These are phyloP conservation scores for Achatina immaculata DNA, from an alignment of 1,140 invertebrate species.

Conservation along the genomic window DNA sequence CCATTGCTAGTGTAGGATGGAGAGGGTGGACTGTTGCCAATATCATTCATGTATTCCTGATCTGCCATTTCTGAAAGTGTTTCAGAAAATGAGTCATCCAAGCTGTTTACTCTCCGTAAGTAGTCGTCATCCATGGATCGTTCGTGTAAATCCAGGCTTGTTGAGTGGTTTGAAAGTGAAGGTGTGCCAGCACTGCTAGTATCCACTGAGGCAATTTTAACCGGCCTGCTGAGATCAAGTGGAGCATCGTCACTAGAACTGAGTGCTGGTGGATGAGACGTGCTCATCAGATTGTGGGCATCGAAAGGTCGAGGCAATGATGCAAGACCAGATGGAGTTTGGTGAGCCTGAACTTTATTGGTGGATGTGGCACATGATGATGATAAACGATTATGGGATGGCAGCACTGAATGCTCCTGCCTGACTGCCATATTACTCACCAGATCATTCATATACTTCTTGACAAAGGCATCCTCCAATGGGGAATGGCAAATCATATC, in stretches of 20 bases:
- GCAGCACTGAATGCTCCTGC: constrained; percentile 20
- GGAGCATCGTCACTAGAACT: constrained; percentile 77
- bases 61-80: constrained; percentile 68
- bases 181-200: not conserved
- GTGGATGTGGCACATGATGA: not conserved
- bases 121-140: not conserved
- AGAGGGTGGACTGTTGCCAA: constrained; percentile 76
- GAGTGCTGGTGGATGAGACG: constrained; percentile 49
- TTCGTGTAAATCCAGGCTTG: not conserved
- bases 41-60: constrained; percentile 79
- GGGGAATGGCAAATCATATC: constrained; percentile 1
- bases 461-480: constrained; percentile 89
- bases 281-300: constrained; percentile 26
- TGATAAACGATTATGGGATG: not conserved
- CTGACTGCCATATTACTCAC: constrained; percentile 41
- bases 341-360: not conserved
- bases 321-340: not conserved
- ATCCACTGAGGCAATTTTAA: constrained; percentile 70
- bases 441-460: constrained; percentile 82
- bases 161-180: not conserved
- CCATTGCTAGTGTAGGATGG: not conserved
- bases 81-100: constrained; percentile 69
- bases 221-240: constrained; percentile 89
- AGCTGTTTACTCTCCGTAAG: not conserved
- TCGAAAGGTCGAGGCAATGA: not conserved